A percentile compares a stretch with the other conserved stretches of the same genome.
Conservation (phyloP, 2,113 vertebrate genomes). For the Channa maculata region DNA sequence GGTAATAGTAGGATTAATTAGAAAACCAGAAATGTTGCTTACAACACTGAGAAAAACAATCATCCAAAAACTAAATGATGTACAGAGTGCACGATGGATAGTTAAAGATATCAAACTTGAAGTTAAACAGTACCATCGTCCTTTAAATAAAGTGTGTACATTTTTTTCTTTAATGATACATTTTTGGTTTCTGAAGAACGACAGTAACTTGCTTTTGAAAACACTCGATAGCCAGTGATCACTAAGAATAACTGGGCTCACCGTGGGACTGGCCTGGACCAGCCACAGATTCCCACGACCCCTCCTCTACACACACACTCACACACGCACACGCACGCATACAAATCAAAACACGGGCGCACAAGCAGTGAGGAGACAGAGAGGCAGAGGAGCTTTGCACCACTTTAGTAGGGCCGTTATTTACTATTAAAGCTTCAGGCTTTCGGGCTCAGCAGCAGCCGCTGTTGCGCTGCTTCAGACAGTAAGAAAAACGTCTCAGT, state of each 20-base stretch:
- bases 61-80: too few relatives aligned
- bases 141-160: too few relatives aligned
- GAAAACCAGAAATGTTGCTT: too few relatives aligned
- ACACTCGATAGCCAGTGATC: constrained; percentile 33
- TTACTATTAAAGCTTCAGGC: constrained; percentile 35
- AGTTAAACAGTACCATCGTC: too few relatives aligned
- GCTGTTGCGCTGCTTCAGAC: constrained; percentile 21
- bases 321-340: constrained; percentile 13
- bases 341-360: constrained; percentile 44
- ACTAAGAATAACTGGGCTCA: constrained; percentile 72
- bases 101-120: not conserved
- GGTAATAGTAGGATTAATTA: too few relatives aligned
- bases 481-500: not conserved
- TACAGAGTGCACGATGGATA: not conserved
- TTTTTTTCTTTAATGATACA: not conserved
- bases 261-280: constrained; percentile 78
- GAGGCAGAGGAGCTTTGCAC: constrained; percentile 70
- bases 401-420: constrained; percentile 60
- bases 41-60: too few relatives aligned
- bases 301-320: constrained; percentile 60
- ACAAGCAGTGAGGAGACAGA: constrained; percentile 51
- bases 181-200: not conserved
- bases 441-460: constrained; percentile 37
- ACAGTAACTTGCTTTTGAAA: not conserved
- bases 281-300: constrained; percentile 82